Evolutionary conservation across 2,888 invertebrate genomes (phyloP).

Genomic region (Apomyelois bistriatella): DNA sequence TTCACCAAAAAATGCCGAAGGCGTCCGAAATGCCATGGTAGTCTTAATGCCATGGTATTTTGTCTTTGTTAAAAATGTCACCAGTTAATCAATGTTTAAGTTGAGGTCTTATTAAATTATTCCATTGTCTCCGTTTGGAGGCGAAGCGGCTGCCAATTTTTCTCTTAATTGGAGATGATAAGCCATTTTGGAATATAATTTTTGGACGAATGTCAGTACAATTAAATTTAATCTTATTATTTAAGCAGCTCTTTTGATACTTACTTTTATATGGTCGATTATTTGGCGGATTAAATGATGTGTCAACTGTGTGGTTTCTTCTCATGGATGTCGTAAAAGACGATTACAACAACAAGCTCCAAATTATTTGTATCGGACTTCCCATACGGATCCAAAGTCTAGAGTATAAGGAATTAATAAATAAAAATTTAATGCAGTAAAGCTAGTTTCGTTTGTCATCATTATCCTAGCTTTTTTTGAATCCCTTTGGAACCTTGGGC

Average conservation of each 20-base stretch:
- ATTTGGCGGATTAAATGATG: no score
- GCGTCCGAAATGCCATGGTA: background rate
- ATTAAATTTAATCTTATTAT: background rate
- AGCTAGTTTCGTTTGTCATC: no score
- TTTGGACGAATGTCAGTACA: background rate
- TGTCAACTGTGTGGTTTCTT: no score
- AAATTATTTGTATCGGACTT: no score
- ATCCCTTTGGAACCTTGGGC: no score
- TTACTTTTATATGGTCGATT: no score
- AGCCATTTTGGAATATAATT: background rate
- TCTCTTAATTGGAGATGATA: background rate
- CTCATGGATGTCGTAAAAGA: no score
- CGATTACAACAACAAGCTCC: no score
- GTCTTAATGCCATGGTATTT: background rate
- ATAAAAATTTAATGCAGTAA: no score
- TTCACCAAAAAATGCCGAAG: background rate
- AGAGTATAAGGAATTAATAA: no score
- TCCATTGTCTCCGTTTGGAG: background rate
- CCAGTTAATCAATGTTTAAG: constrained; percentile 3
- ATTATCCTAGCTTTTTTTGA: no score
- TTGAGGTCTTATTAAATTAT: constrained; percentile 1
- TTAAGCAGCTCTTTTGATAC: background rate
- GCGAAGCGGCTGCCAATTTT: background rate
- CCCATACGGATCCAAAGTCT: no score
- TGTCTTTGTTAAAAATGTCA: constrained; percentile 5